Percentiles rank a stretch among this genome's conserved stretches.
phyloP scores from a whole-genome alignment of 2,888 invertebrate species.

The Pachydiplax longipennis region DNA sequence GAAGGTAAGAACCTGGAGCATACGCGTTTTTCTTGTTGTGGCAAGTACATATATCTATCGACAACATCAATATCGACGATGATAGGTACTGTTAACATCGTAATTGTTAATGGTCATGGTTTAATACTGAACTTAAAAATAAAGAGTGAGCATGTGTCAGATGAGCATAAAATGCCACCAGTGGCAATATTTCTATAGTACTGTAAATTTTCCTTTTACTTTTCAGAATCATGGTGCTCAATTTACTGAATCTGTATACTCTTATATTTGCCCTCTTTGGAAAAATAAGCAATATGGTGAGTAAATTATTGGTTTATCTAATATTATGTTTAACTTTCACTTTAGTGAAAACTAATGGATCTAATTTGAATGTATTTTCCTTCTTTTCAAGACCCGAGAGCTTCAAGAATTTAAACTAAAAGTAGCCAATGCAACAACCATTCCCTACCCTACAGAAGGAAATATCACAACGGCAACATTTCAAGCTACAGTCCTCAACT shows the following conservation, averaged over 20 bases:
- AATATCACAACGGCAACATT: neutral
- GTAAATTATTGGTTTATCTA: slow-evolving; percentile 50
- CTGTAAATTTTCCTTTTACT: slow-evolving; percentile 46
- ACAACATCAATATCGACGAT: too few relatives aligned
- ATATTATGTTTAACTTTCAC: neutral
- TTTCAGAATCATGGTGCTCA: slow-evolving; percentile 91
- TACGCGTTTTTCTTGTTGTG: too few relatives aligned
- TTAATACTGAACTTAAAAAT: too few relatives aligned
- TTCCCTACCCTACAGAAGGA: neutral
- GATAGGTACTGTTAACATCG: too few relatives aligned
- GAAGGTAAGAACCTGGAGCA: too few relatives aligned
- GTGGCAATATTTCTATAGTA: too few relatives aligned
- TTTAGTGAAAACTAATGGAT: neutral
- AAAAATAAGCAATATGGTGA: slow-evolving; percentile 83
- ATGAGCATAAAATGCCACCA: too few relatives aligned
- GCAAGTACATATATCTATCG: too few relatives aligned
- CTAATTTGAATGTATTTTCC: neutral
- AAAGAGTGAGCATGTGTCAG: too few relatives aligned
- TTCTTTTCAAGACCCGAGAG: slow-evolving; percentile 61
- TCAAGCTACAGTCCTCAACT: neutral
- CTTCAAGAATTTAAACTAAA: slow-evolving; percentile 66
- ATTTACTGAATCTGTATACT: slow-evolving; percentile 93
- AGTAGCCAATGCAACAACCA: slow-evolving; percentile 49
- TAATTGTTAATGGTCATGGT: too few relatives aligned
- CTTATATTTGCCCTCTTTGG: slow-evolving; percentile 90